These are phyloP conservation scores for Leptinotarsa texana DNA, from an alignment of 1,140 invertebrate genomes.

Conservation along the genomic window DNA sequence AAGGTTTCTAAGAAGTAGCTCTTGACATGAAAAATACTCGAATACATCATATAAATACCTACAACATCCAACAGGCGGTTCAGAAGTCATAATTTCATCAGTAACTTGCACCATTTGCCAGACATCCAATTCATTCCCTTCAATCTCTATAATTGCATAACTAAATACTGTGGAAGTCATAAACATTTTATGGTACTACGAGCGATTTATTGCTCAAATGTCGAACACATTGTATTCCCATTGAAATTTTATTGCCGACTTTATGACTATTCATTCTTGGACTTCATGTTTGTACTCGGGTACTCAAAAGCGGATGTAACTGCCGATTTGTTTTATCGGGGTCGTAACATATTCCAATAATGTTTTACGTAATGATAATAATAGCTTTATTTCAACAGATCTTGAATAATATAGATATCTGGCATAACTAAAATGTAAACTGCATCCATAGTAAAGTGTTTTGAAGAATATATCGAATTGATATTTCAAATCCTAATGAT, in stretches of 20 bases:
- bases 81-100: too few relatives aligned
- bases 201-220: conserved; percentile 12
- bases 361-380: neutral
- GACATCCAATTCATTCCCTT: neutral
- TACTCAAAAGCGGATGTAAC: conserved; percentile 9
- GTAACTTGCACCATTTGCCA: too few relatives aligned
- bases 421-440: too few relatives aligned
- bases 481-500: too few relatives aligned
- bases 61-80: too few relatives aligned
- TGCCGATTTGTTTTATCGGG: conserved; percentile 12
- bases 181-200: conserved; percentile 9
- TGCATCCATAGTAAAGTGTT: too few relatives aligned
- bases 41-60: too few relatives aligned
- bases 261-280: neutral
- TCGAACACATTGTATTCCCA: conserved; percentile 21
- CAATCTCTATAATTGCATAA: conserved; percentile 15
- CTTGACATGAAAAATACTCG: too few relatives aligned
- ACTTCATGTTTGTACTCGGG: conserved; percentile 8
- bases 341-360: conserved; percentile 1
- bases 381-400: too few relatives aligned
- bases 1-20: too few relatives aligned
- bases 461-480: too few relatives aligned
- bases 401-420: too few relatives aligned
- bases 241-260: conserved; percentile 16
- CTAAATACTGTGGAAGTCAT: neutral